Base-by-base conservation (phyloP, 2,113 vertebrate species). In the Ammodytes dubius region DNA sequence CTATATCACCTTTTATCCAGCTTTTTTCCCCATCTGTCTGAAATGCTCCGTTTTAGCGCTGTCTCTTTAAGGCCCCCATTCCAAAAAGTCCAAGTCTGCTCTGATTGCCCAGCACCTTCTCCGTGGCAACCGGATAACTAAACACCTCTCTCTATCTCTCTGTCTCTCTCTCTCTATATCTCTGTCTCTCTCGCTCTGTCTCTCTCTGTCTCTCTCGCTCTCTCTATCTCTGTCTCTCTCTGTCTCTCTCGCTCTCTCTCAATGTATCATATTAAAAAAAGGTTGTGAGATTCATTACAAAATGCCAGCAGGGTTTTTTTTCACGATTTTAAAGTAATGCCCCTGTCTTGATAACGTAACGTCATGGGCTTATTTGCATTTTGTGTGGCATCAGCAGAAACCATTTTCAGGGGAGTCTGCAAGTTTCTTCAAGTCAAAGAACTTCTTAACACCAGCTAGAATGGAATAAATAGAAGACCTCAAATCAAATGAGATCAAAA, bases 331-430 rank as follows among this genome's bases (percentile, higher is more conserved):
- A 87, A 89, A 83, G 58, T 37, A 17, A n/a, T 70, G 47, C 74
- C 74, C 45, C 14, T 39, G n/a, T 81, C 87, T 56, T 77, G 54
- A 74, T 78, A 70, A 9, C 0, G 19, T 74, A 74, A 87, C 52
- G 19, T 88, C 86, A 79, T 70, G 11, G 9, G 0, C 50, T 70
- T 3, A 83, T 90, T 70, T 71, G 35, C 84, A 85, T 88, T 88
- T 27, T 81, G 47, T 77, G 74, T 53, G 54, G 79, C 46, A 82
- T 91, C 88, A 88, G 90, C 86, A 85, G 65, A 43, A 43, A 76
- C 46, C 13, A 64, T 17, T 77, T 87, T 79, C 15, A 69, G 57
- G 67, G 27, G 74, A 14, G 45, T 79, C 63, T 78, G 78, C 27
- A 73, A n/a, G 74, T 86, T 79, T 79, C 68, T 73, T 64, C 4